Evolutionary conservation across 2,113 vertebrate genomes (phyloP).

Genomic region (Calonectris borealis): DNA sequence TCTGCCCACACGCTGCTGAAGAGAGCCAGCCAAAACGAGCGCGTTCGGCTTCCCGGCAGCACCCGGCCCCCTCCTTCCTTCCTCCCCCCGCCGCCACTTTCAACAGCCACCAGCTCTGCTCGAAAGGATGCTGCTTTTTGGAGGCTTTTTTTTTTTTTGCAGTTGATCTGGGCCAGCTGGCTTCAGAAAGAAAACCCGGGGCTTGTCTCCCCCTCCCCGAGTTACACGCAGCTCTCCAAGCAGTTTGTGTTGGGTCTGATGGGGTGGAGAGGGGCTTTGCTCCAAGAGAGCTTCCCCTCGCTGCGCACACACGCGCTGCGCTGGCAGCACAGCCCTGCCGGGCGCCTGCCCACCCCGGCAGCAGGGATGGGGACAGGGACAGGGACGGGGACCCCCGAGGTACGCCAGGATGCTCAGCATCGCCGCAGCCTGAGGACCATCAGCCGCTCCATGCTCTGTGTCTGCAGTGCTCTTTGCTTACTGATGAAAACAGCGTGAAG

Average conservation of each 20-base stretch:
- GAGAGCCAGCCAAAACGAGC: not conserved
- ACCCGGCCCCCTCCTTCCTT: not conserved
- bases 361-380: not conserved
- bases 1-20: not conserved
- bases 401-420: not conserved
- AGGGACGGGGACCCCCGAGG: accelerated
- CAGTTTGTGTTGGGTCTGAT: not conserved
- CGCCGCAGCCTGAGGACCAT: accelerated
- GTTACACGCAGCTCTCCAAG: accelerated
- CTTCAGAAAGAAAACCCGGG: not conserved
- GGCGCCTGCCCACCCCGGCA: not conserved
- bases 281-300: not conserved
- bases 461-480: accelerated
- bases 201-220: not conserved
- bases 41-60: not conserved
- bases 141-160: not conserved
- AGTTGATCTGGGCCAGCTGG: not conserved
- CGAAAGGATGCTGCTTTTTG: not conserved
- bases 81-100: not conserved
- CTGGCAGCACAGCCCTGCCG: not conserved
- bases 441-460: not conserved
- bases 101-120: not conserved
- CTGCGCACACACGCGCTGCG: not conserved
- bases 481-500: not conserved
- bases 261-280: not conserved